A percentile compares a stretch with the other conserved stretches of the same genome.
Evolutionary conservation across 2,797 vertebrate genomes (phyloP).

Genomic region (Thunnus albacares): DNA sequence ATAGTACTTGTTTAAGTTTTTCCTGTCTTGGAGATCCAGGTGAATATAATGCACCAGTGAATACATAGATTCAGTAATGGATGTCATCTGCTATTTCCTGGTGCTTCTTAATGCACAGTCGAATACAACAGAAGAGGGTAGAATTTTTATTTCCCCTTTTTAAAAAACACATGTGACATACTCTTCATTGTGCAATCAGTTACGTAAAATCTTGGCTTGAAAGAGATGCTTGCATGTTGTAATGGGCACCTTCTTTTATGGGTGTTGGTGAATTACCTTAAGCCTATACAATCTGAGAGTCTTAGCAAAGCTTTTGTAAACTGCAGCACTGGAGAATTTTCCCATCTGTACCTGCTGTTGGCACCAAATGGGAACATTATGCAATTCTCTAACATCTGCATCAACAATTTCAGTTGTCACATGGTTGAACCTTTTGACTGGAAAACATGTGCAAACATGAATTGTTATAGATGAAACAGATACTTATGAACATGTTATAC

Average conservation of each 20-base stretch:
- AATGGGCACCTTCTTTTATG: background rate
- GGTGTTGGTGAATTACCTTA: slow-evolving; percentile 11
- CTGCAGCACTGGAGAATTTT: slow-evolving; percentile 5
- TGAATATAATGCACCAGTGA: background rate
- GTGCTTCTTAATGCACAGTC: background rate
- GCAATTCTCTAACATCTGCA: background rate
- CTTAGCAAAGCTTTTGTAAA: slow-evolving; percentile 10
- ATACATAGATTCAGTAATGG: background rate
- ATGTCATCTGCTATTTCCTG: slow-evolving; percentile 3
- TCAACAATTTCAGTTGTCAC: slow-evolving; percentile 1
- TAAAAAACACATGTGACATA: slow-evolving; percentile 1
- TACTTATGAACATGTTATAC: background rate
- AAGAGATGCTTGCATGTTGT: slow-evolving; percentile 8
- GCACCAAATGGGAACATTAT: background rate
- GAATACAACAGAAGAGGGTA: background rate
- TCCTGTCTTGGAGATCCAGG: slow-evolving; percentile 6
- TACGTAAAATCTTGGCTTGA: background rate
- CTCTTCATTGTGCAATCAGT: slow-evolving; percentile 7
- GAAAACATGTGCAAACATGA: slow-evolving; percentile 19
- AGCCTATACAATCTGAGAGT: slow-evolving; percentile 13
- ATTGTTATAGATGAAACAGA: background rate
- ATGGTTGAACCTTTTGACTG: slow-evolving; percentile 3
- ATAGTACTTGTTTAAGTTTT: background rate
- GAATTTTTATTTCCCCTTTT: background rate
- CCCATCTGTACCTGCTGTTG: background rate